Base-by-base conservation (phyloP, 1,140 invertebrate genomes). In the Hycleus phaleratus region DNA sequence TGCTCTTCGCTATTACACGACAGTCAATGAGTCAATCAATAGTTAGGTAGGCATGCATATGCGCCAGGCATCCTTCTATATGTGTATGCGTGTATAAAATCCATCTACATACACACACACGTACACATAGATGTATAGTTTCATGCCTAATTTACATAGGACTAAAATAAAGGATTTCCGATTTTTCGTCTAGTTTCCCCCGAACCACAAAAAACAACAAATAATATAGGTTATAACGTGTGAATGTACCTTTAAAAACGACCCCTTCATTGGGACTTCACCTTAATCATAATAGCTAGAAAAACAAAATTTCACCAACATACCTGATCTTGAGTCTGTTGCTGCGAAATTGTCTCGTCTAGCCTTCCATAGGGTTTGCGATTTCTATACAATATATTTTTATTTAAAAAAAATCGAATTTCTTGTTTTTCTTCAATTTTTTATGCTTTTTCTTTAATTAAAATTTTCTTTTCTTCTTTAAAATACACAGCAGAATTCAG, bases 11-110 rank as follows among this genome's bases (percentile, higher is more conserved):
- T 56, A 61, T 59, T 58, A 48, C 61, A 56, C 44, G 54, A 56
- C 59, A 67, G 62, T 67, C 48, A 61, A 67, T 63, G 61, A 57
- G 63, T 62, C 61, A 67, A 67, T 67, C 65, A 65, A 67, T 67
- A 67, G 63, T 60, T 58, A 58, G 62, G 62, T 62, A 59, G 55
- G 61, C 63, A 65, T 63, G 63, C 59, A 62, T 63, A 56, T 61
- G 59, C 49, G 61, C 55, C 53, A 47, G 44, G 46, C 53, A 46
- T 55, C 46, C 40, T 25, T 12, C 45, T 46, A 43, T 56, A 43
- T 49, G 45, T 11, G 26, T 10, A 46, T 9, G 10, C 6, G 4
- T 24, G 12, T 12, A 12, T 46, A 4, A 46, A 26, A 9, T 12
- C 9, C 43, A 46, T 53, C 57, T 54, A 44, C 54, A 45, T 49